Base-by-base conservation (phyloP, 2,888 invertebrate species). In the Notodonta ziczac region DNA sequence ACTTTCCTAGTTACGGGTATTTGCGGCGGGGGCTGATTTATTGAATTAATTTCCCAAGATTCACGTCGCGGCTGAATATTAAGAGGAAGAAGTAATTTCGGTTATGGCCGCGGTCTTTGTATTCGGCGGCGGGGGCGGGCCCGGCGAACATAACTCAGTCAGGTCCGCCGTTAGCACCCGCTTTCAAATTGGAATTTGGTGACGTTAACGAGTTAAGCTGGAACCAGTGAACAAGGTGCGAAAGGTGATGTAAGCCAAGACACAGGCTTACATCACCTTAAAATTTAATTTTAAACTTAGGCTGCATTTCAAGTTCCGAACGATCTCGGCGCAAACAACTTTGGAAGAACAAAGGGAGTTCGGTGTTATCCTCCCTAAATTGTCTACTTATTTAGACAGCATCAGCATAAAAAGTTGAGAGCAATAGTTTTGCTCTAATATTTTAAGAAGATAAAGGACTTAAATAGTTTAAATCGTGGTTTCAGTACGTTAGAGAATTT, bases 1-100 rank as follows among this genome's bases (percentile, higher is more conserved):
- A 86, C 79, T 86, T 87, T 82, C 75, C 69, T 68, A 78, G 82
- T 83, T 81, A 52, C 32, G 81, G 81, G 83, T 87, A 86, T 87
- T 87, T 85, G 83, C 72, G 82, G 80, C 77, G 76, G 72, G 73
- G 74, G 69, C 78, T 88, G 90, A 91, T 90, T 90, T 91, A 91
- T 91, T 86, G 85, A 90, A 91, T 91, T 89, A 91, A 91, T 91
- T 90, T 89, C 83, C 81, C 80, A 83, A 89, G 87, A 87, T 87
- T 88, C 86, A 84, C 82, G 85, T 80, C 82, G 77, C 66, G 81
- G 73, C 66, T 79, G 89, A 90, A 91, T 90, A 90, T 87, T 88
- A 88, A 88, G 86, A 88, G 85, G 87, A 71, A 81, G 84, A 86
- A 88, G 86, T 89, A 87, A 89, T 91, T 89, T 90, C 74, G 81